Conservation (phyloP, 2,113 vertebrate genomes). For the Paraplagusia blochii region DNA sequence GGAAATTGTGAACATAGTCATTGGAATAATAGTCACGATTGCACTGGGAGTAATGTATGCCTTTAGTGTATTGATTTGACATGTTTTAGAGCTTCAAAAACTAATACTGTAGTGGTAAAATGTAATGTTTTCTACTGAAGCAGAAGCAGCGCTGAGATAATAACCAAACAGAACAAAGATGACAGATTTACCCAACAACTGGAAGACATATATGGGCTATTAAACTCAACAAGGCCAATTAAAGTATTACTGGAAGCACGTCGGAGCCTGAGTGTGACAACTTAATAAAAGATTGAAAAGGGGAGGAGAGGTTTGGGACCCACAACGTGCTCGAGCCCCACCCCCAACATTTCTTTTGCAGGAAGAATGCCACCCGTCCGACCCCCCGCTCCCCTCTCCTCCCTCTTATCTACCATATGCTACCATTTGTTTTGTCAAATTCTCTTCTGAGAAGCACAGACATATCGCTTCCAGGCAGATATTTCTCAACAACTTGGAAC, state of each 20-base stretch:
- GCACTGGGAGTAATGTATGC: too few relatives aligned
- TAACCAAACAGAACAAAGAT: slow-evolving; percentile 54
- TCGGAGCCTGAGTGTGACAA: slow-evolving; percentile 73
- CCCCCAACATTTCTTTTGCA: slow-evolving; percentile 50
- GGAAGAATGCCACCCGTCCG: slow-evolving; percentile 72
- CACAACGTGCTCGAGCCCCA: slow-evolving; percentile 28
- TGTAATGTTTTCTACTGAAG: slow-evolving; percentile 22
- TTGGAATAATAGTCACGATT: too few relatives aligned
- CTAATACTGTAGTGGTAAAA: neutral
- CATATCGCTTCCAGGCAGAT: slow-evolving; percentile 49
- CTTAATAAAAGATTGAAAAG: slow-evolving; percentile 79
- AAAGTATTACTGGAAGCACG: slow-evolving; percentile 72
- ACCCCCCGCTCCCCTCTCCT: slow-evolving; percentile 43
- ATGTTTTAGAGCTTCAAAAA: too few relatives aligned
- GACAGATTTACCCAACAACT: slow-evolving; percentile 66
- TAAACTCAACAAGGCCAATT: slow-evolving; percentile 75
- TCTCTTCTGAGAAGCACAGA: slow-evolving; percentile 67
- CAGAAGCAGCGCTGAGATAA: slow-evolving; percentile 13
- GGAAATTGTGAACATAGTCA: too few relatives aligned
- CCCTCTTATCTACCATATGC: slow-evolving; percentile 83
- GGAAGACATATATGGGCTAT: slow-evolving; percentile 63
- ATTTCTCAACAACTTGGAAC: slow-evolving; percentile 40
- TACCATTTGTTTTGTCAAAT: slow-evolving; percentile 81
- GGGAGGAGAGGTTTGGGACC: slow-evolving; percentile 63
- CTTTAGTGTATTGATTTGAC: too few relatives aligned